Percentiles rank a stretch among this genome's conserved stretches.
Evolutionary conservation across 1,140 invertebrate genomes (phyloP).

Genomic region (Frieseomelitta varia): DNA sequence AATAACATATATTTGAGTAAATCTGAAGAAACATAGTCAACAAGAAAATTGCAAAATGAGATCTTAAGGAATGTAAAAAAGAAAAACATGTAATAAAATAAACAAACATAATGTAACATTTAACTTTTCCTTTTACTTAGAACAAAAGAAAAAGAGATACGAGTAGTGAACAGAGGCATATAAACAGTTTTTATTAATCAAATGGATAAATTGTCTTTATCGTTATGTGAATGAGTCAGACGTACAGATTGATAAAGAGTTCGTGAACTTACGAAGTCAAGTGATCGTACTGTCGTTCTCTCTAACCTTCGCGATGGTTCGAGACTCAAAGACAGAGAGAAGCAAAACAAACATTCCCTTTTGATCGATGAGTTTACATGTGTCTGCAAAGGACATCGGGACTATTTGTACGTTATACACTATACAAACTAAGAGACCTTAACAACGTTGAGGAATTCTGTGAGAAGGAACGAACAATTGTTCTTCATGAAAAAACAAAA

Average conservation of each 20-base stretch:
- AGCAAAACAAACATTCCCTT: conserved; percentile 54
- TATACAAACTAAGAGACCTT: neutral
- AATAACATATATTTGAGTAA: neutral
- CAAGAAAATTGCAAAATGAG: neutral
- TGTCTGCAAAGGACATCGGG: conserved; percentile 40
- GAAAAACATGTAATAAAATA: neutral
- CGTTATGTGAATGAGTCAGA: conserved; percentile 15
- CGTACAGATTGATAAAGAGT: conserved; percentile 7
- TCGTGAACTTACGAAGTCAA: conserved; percentile 29
- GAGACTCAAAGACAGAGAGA: conserved; percentile 36
- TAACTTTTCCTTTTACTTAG: neutral
- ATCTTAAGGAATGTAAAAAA: too few relatives aligned
- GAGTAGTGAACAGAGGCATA: too few relatives aligned
- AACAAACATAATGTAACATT: neutral
- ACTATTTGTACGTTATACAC: neutral
- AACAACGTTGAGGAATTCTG: neutral
- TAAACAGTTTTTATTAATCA: neutral
- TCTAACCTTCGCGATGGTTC: conserved; percentile 43
- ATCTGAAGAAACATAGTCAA: neutral
- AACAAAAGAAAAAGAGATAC: neutral
- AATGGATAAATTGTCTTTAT: conserved; percentile 11
- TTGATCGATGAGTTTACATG: conserved; percentile 48
- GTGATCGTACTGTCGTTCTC: conserved; percentile 38
- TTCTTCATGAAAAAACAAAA: neutral
- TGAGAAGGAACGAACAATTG: neutral